These are phyloP conservation scores for Lasaia peninsularis DNA, from an alignment of 1,140 invertebrate genomes.

Conservation along the genomic window DNA sequence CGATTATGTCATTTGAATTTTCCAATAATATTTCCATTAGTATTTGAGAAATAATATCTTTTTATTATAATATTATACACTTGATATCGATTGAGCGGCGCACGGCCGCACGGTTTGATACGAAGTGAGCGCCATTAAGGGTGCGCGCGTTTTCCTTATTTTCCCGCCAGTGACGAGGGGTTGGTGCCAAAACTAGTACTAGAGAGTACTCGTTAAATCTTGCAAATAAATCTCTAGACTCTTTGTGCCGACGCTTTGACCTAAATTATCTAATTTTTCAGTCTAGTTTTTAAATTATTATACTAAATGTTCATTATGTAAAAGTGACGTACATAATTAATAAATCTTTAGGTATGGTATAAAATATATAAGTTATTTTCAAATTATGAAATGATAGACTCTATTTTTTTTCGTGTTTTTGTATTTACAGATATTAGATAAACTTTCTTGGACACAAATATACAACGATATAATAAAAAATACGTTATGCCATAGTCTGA, in stretches of 20 bases:
- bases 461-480: no score
- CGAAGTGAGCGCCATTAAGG: constrained; percentile 55
- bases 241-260: not conserved
- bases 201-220: constrained; percentile 12
- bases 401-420: no score
- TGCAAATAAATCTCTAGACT: constrained; percentile 5
- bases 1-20: not conserved
- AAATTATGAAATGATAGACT: no score
- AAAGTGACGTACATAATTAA: no score
- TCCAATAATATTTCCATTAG: not conserved
- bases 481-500: no score
- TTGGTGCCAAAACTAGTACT: constrained; percentile 28
- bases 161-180: constrained; percentile 59
- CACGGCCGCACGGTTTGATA: constrained; percentile 55
- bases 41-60: not conserved
- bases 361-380: no score
- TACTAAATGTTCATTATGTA: no score
- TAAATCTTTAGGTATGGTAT: no score
- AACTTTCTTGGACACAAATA: no score
- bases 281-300: not conserved
- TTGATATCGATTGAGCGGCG: constrained; percentile 65
- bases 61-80: constrained; percentile 9
- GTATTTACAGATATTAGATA: no score
- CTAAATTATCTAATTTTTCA: not conserved
- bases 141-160: constrained; percentile 68